These are phyloP conservation scores for Cassiopea xamachana DNA, from an alignment of 30 jellyfish, hydroid and myxozoan genomes.

Conservation along the genomic window DNA sequence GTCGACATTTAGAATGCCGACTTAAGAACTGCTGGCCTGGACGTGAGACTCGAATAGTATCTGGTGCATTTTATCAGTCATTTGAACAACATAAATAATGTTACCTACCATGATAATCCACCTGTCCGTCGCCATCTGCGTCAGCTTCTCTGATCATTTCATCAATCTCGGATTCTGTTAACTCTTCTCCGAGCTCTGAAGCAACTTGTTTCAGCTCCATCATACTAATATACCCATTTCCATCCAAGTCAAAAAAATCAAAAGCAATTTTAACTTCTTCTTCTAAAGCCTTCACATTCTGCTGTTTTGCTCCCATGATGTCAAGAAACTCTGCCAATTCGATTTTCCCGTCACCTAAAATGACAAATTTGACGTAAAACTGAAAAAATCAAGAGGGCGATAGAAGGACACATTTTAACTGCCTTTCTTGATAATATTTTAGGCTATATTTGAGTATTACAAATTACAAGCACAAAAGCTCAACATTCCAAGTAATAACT, in stretches of 20 bases:
- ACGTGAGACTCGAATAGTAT: no score
- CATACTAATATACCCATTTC: conserved; percentile 89
- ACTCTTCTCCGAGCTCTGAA: conserved; percentile 79
- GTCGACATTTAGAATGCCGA: no score
- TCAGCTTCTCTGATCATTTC: conserved; percentile 96
- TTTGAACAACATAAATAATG: neutral
- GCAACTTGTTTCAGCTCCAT: conserved; percentile 77
- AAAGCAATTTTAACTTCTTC: conserved; percentile 82
- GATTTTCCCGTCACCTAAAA: conserved; percentile 76
- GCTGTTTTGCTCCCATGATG: conserved; percentile 81
- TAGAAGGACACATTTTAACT: no score
- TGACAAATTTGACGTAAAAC: neutral
- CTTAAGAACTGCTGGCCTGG: no score
- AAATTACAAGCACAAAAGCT: no score
- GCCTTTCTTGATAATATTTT: no score
- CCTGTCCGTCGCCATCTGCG: conserved; percentile 89
- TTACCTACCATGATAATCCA: conserved; percentile 79
- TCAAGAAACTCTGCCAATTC: conserved; percentile 79
- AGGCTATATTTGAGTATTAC: no score
- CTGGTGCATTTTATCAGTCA: neutral
- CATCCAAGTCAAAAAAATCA: conserved; percentile 84
- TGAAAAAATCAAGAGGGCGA: neutral
- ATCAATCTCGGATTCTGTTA: conserved; percentile 84
- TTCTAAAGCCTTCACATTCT: conserved; percentile 60
- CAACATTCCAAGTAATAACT: no score